A percentile compares a stretch with the other conserved stretches of the same genome.
Evolutionary conservation across 1,140 invertebrate species (phyloP).

Genomic region (Aphidius ervi): DNA sequence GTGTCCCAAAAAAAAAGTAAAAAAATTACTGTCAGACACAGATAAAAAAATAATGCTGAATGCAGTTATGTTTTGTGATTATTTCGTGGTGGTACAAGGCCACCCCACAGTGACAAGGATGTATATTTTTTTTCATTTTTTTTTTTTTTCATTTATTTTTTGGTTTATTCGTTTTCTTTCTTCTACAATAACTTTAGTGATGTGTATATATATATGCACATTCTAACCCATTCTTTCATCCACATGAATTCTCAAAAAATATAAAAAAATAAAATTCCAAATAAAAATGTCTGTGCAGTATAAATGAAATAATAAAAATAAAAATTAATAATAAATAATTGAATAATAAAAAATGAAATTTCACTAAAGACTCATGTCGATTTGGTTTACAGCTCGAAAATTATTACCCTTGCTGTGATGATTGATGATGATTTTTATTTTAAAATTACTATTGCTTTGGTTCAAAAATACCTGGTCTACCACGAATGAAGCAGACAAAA

Average conservation of each 20-base stretch:
- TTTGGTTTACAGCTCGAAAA: slow-evolving; percentile 32
- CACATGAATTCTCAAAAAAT: slow-evolving; percentile 25
- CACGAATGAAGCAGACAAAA: too few relatives aligned
- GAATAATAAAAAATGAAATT: slow-evolving; percentile 7
- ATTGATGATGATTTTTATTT: slow-evolving; percentile 11
- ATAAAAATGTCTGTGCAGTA: slow-evolving; percentile 1
- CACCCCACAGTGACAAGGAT: slow-evolving; percentile 32
- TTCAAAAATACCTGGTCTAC: too few relatives aligned
- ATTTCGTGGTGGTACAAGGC: slow-evolving; percentile 40
- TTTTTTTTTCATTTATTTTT: slow-evolving; percentile 22
- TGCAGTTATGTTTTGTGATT: slow-evolving; percentile 40
- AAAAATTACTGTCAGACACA: too few relatives aligned
- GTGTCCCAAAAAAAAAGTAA: too few relatives aligned
- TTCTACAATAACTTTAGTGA: slow-evolving; percentile 24
- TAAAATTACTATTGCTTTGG: neutral
- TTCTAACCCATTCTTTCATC: slow-evolving; percentile 16
- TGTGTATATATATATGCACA: too few relatives aligned
- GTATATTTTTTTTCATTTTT: neutral
- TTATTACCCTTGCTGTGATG: slow-evolving; percentile 14
- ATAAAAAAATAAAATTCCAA: slow-evolving; percentile 21
- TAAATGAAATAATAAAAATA: neutral
- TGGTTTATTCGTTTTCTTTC: slow-evolving; percentile 24
- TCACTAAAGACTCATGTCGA: slow-evolving; percentile 31
- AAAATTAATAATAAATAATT: slow-evolving; percentile 8
- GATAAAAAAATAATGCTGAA: too few relatives aligned